Percentiles rank a stretch among this genome's conserved stretches.
phyloP scores from a whole-genome alignment of 1,140 invertebrate species.

The Sminthurinus signatus region DNA sequence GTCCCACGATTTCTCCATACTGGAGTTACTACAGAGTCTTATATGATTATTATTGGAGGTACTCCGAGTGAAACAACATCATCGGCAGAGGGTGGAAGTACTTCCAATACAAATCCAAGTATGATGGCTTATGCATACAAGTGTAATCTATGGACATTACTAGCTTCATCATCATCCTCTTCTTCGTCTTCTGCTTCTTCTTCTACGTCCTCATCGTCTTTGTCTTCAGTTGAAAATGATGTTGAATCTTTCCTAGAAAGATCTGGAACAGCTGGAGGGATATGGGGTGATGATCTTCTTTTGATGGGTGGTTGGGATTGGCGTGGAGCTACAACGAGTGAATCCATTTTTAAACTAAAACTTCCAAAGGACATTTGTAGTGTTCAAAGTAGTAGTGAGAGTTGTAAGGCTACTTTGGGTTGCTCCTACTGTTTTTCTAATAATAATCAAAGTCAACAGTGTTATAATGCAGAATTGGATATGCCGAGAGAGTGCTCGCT shows the following conservation, averaged over 20 bases:
- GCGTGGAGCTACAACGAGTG: slow-evolving; percentile 19
- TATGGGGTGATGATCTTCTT: slow-evolving; percentile 61
- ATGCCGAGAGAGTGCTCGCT: slow-evolving; percentile 35
- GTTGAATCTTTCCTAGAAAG: too few species aligned
- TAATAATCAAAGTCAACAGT: slow-evolving; percentile 47
- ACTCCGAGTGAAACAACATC: too few species aligned
- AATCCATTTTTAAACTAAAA: slow-evolving; percentile 20
- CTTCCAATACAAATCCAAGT: too few species aligned
- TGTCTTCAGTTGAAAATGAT: slow-evolving; percentile 2
- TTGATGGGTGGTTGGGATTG: slow-evolving; percentile 57
- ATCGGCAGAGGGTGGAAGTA: too few species aligned
- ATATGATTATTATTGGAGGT: slow-evolving; percentile 76
- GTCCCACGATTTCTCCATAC: slow-evolving; percentile 77
- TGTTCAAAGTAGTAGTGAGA: slow-evolving; percentile 31
- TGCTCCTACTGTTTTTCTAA: slow-evolving; percentile 68
- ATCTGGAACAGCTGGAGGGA: slow-evolving; percentile 10
- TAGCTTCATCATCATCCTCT: too few species aligned
- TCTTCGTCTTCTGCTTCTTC: too few species aligned
- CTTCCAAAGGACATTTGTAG: slow-evolving; percentile 32
- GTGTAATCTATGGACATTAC: slow-evolving; percentile 79
- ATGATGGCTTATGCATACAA: slow-evolving; percentile 70
- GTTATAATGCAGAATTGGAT: slow-evolving; percentile 41
- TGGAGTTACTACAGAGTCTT: slow-evolving; percentile 75
- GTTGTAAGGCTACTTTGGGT: slow-evolving; percentile 54
- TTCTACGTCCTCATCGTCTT: too few species aligned